Conservation (phyloP, 2,797 vertebrate genomes). For the Cyprinella venusta region DNA sequence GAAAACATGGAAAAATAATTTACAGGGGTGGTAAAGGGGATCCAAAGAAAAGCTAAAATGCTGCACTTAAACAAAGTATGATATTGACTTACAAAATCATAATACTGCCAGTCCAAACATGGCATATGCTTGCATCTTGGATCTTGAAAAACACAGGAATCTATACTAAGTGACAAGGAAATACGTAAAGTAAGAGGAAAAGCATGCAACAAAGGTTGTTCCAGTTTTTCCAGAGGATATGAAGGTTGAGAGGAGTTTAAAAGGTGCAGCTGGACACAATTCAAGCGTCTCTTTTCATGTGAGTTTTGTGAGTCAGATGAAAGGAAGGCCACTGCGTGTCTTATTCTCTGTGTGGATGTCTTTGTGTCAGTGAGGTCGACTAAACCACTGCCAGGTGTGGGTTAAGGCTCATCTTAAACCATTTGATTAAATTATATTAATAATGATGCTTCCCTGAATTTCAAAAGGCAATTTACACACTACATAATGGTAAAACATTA, state of each 20-base stretch:
- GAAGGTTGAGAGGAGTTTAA: slow-evolving; percentile 28
- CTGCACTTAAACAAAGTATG: not conserved
- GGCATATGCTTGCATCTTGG: slow-evolving; percentile 10
- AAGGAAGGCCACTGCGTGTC: slow-evolving; percentile 27
- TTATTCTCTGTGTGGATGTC: slow-evolving; percentile 28
- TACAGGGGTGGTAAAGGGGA: slow-evolving; percentile 1
- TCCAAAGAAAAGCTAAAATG: slow-evolving; percentile 2
- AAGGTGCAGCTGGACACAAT: slow-evolving; percentile 35
- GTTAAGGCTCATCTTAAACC: slow-evolving; percentile 41
- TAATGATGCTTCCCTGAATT: slow-evolving; percentile 36
- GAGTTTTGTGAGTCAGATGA: slow-evolving; percentile 40
- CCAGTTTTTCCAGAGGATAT: slow-evolving; percentile 34
- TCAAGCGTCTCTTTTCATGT: slow-evolving; percentile 38
- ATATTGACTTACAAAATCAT: slow-evolving; percentile 2
- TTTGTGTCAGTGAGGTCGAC: slow-evolving; percentile 17
- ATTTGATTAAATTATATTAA: slow-evolving; percentile 34
- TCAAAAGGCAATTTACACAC: slow-evolving; percentile 19
- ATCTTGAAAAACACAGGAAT: slow-evolving; percentile 19
- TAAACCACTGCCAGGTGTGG: slow-evolving; percentile 46
- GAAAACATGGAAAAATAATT: slow-evolving; percentile 36
- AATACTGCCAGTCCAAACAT: slow-evolving; percentile 22
- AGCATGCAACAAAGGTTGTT: not conserved
- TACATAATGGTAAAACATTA: slow-evolving; percentile 15
- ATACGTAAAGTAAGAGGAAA: not conserved
- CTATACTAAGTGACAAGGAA: slow-evolving; percentile 4